Conservation (phyloP, 2,113 vertebrate species). For the Chaetops frenatus region DNA sequence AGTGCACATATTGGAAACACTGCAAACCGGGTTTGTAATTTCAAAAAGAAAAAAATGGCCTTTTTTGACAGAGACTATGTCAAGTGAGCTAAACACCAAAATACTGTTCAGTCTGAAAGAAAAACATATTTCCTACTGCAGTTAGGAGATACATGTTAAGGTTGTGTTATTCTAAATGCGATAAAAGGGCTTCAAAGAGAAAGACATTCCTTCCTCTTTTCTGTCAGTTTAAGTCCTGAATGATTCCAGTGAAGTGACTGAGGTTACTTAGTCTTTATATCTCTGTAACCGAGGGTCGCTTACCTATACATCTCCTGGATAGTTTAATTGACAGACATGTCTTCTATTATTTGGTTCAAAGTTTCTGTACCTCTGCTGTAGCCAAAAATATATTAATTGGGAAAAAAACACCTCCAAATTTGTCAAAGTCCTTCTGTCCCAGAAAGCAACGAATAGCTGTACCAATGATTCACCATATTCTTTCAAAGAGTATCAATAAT, state of each 20-base stretch:
- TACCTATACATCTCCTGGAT: not conserved
- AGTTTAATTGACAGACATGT: not conserved
- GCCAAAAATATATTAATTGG: slow-evolving; percentile 3
- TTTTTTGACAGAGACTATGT: not conserved
- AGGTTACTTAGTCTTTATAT: not conserved
- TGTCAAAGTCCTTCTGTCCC: not conserved
- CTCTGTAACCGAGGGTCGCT: not conserved
- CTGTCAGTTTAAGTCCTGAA: slow-evolving; percentile 1
- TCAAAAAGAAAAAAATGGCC: not conserved
- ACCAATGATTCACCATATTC: not conserved
- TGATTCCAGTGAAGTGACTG: not conserved
- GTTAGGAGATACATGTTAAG: not conserved
- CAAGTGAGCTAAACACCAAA: not conserved
- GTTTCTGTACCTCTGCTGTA: not conserved
- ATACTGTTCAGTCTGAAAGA: not conserved
- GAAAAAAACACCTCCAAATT: not conserved
- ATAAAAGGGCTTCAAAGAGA: not conserved
- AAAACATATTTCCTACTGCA: not conserved
- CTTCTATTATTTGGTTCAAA: slow-evolving; percentile 1
- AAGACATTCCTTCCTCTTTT: not conserved
- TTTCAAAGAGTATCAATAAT: not conserved
- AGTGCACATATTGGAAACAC: not conserved
- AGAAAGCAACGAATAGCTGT: not conserved
- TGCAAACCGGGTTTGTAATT: not conserved
- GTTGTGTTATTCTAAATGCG: not conserved